Percentiles rank a stretch among this genome's conserved stretches.
Evolutionary conservation across 2,797 vertebrate genomes (phyloP).

Genomic region (Pipistrellus nathusii): DNA sequence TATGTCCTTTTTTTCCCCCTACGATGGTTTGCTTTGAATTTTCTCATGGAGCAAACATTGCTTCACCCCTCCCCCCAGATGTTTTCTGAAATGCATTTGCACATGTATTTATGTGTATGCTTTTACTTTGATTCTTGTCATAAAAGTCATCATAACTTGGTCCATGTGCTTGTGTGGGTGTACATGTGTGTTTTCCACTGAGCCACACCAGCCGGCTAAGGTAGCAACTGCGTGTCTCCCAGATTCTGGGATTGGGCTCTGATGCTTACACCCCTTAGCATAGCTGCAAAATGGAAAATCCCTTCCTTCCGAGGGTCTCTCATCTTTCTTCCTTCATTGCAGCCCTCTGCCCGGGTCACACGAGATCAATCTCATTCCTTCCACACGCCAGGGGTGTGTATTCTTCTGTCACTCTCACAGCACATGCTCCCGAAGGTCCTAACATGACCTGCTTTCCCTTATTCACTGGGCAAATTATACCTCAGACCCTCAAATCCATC

Average conservation of each 20-base stretch:
- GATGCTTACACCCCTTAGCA: neutral
- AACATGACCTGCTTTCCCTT: neutral
- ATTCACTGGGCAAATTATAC: neutral
- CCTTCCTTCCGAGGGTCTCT: neutral
- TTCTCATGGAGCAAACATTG: neutral
- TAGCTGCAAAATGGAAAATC: neutral
- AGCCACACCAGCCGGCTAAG: too few relatives aligned
- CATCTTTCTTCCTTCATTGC: neutral
- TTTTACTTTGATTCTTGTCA: neutral
- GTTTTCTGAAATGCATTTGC: neutral
- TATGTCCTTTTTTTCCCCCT: neutral
- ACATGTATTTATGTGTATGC: neutral
- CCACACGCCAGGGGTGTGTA: neutral
- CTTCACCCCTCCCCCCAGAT: neutral
- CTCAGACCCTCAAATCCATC: neutral
- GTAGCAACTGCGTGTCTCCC: neutral
- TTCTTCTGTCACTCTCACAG: neutral
- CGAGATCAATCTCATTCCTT: neutral
- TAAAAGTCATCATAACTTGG: neutral
- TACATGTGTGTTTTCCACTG: neutral
- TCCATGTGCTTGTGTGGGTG: accelerated
- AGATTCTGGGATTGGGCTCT: neutral
- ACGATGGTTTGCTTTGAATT: neutral
- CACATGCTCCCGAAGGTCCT: neutral
- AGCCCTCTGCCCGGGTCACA: neutral